Base-by-base conservation (phyloP, 2,797 vertebrate species). In the Artibeus jamaicensis region DNA sequence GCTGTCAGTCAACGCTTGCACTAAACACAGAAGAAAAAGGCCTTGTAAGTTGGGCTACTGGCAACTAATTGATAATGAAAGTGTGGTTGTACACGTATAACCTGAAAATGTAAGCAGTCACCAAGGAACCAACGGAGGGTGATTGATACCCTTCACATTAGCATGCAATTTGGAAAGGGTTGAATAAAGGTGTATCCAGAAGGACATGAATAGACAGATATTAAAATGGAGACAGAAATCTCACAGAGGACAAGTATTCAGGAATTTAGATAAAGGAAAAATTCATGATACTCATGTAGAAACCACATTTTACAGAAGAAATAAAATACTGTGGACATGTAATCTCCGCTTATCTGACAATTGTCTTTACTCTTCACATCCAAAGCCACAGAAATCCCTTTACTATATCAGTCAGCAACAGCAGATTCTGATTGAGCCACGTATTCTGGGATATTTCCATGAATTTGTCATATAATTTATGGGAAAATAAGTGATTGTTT, bases 91-190 rank as follows among this genome's bases (percentile, higher is more conserved):
- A 84, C 62, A 82, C 0, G 9, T 93, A 93, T 94, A 71, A 97
- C 78, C 70, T 96, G 83, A 95, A 96, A 89, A 77, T 95, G 6
- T 92, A 97, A 83, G 68, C n/a, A 81, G 15, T 87, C 70, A 90
- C 65, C 82, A 86, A 93, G 65, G 53, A 91, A 96, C 39, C 11
- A 59, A 74, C 76, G 44, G 1, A 70, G 26, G 42, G 46, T 87
- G 87, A 93, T 89, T 97, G 86, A 96, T 97, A 90, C 0, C 62
- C 4, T 85, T 97, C 89, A 81, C 10, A 95, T 97, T 97, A 96
- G 82, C 87, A 89, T 96, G 34, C 77, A 95, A 85, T 93, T 96
- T 48, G 90, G 37, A 92, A 34, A 79, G 42, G 24, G 86, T 87
- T 89, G 92, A 97, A 83, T 92, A 96, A 92, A 24, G 21, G 22